Percentiles rank a stretch among this genome's conserved stretches.
phyloP scores from a whole-genome alignment of 2,113 vertebrate species.

The Numenius arquata region DNA sequence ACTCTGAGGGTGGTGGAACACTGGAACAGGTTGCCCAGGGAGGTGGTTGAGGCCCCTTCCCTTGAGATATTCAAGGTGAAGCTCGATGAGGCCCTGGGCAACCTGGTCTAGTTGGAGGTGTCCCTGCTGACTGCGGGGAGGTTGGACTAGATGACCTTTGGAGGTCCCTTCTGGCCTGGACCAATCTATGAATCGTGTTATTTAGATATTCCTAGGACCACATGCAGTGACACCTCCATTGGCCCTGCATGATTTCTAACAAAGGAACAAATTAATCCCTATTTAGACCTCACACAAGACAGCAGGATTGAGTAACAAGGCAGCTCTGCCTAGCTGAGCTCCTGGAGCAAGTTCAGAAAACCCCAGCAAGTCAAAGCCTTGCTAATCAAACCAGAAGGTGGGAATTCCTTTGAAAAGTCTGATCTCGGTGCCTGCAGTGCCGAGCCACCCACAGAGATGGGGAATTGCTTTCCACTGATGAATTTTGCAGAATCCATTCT shows the following conservation, averaged over 20 bases:
- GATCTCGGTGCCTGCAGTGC: neutral
- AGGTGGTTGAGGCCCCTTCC: no score
- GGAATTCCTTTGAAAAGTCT: neutral
- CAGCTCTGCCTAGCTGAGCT: neutral
- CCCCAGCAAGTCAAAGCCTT: neutral
- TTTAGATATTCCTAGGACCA: neutral
- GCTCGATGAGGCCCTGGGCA: no score
- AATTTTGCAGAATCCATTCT: neutral
- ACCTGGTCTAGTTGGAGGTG: no score
- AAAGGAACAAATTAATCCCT: neutral
- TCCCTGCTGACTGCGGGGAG: no score
- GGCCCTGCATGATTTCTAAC: neutral
- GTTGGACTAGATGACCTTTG: no score
- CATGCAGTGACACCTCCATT: neutral
- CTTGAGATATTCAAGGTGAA: no score
- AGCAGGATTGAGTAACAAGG: neutral
- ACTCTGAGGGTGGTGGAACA: no score
- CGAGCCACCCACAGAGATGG: neutral
- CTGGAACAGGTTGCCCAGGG: no score
- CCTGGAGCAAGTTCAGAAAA: neutral
- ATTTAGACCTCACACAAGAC: neutral
- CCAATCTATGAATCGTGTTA: no score
- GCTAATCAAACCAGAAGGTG: neutral
- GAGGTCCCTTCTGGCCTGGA: no score
- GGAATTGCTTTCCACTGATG: neutral